Evolutionary conservation across 1,140 invertebrate species (phyloP), one percentile per base, ranked within the genome.

Genomic region (Hycleus cichorii): DNA sequence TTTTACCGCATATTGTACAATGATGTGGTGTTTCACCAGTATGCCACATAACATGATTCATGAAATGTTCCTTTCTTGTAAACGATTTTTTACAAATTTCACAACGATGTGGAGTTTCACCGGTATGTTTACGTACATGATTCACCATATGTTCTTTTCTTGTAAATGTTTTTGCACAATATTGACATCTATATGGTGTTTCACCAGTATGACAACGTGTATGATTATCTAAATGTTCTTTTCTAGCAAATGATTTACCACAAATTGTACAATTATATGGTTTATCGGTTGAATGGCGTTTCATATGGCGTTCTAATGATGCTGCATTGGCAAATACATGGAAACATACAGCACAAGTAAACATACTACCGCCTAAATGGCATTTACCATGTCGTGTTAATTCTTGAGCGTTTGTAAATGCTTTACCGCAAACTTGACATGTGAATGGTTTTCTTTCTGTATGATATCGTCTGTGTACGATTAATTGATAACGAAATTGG

Each of bases 201-300:
- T 95, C 93, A 39, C 93, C 92, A 10, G 88, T 89, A 72, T 91
- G 88, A 71, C 86, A 88, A 57, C 87, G 79, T 48, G 88, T 87
- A 69, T 91, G 89, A 72, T 90, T 90, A 70, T 89, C 87, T 46
- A 91, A 78, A 73, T 91, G 87, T 69, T 90, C 88, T 73, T 92
- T 93, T 26, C 90, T 79, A 3, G 89, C 89, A 72, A 94, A 95
- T 24, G 86, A 88, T 74, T 93, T 93, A 24, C 87, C 85, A 73
- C 91, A 95, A 60, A 88, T 86, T 3, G 84, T 83, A 74, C 88
- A 90, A 52, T 82, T 85, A 66, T 90, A 90, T 3, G 88, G 88
- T 68, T 90, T 90, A 70, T 91, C 88, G 51, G 87, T 88, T 1
- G 87, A 81, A 65, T 90, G 81, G 38, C 88, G 78, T 69, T 90